A percentile compares a stretch with the other conserved stretches of the same genome.
Conservation (phyloP, 2,797 vertebrate genomes). For the Enoplosus armatus region DNA sequence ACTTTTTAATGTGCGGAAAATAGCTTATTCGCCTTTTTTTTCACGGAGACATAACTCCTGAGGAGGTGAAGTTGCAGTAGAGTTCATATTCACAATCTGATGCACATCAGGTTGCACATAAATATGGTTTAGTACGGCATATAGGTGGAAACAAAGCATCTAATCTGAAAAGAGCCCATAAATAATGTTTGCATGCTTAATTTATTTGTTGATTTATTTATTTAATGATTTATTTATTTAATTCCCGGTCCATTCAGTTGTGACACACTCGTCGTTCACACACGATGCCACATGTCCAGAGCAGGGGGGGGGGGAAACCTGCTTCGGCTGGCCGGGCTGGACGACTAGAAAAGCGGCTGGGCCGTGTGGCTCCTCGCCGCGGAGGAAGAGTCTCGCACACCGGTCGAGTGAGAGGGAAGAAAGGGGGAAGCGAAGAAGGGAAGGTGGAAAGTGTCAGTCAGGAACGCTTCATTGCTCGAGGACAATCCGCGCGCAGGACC, state of each 20-base stretch:
- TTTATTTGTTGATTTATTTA: not conserved
- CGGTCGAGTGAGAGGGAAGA: slow-evolving; percentile 22
- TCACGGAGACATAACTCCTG: slow-evolving; percentile 24
- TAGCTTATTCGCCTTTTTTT: slow-evolving; percentile 22
- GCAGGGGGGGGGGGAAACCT: too few relatives aligned
- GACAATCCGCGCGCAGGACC: slow-evolving; percentile 88
- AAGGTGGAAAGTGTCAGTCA: slow-evolving; percentile 86
- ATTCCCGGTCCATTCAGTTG: not conserved
- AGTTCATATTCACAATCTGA: not conserved
- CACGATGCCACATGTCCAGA: not conserved
- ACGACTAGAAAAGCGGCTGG: slow-evolving; percentile 8
- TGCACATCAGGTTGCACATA: not conserved
- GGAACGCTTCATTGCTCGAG: slow-evolving; percentile 85
- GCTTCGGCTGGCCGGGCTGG: not conserved
- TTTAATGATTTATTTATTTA: not conserved
- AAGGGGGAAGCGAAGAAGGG: slow-evolving; percentile 58
- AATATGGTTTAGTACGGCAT: not conserved
- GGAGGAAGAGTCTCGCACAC: slow-evolving; percentile 20
- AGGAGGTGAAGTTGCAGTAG: slow-evolving; percentile 22
- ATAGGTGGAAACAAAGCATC: not conserved
- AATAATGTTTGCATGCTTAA: not conserved
- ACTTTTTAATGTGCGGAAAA: slow-evolving; percentile 53
- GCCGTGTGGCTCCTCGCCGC: slow-evolving; percentile 29
- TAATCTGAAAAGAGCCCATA: not conserved
- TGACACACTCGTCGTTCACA: not conserved